A percentile compares a stretch with the other conserved stretches of the same genome.
Evolutionary conservation across 2,797 vertebrate genomes (phyloP).

Genomic region (Euthynnus affinis): DNA sequence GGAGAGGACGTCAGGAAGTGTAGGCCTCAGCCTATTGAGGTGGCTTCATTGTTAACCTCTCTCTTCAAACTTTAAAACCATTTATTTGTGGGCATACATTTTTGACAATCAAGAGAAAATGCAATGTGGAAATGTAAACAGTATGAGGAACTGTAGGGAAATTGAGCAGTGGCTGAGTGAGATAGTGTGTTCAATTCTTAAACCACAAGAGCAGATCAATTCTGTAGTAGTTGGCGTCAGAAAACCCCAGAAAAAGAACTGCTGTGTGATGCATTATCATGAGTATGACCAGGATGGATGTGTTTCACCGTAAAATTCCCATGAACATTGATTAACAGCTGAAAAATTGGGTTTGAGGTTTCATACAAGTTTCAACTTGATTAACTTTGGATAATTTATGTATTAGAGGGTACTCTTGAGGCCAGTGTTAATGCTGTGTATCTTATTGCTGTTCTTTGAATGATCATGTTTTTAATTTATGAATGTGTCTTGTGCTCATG

Average conservation of each 20-base stretch:
- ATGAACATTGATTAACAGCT: slow-evolving; percentile 55
- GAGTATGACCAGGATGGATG: slow-evolving; percentile 42
- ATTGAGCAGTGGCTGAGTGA: neutral
- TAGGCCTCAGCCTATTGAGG: too few relatives aligned
- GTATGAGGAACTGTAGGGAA: neutral
- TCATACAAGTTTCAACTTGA: slow-evolving; percentile 56
- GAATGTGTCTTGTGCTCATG: slow-evolving; percentile 29
- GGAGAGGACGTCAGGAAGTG: too few relatives aligned
- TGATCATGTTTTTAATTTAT: slow-evolving; percentile 45
- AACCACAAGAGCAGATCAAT: slow-evolving; percentile 13
- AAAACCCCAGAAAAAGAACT: slow-evolving; percentile 6
- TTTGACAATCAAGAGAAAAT: neutral
- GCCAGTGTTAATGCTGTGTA: slow-evolving; percentile 36
- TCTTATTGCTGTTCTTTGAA: slow-evolving; percentile 42
- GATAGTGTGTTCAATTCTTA: slow-evolving; percentile 12
- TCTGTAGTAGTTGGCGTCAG: slow-evolving; percentile 24
- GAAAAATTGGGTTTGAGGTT: slow-evolving; percentile 56
- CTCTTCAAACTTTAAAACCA: neutral
- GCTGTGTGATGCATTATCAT: slow-evolving; percentile 33
- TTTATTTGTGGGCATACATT: neutral
- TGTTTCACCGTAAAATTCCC: slow-evolving; percentile 56
- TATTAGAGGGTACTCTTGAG: slow-evolving; percentile 40
- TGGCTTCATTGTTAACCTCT: too few relatives aligned
- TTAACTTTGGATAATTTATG: slow-evolving; percentile 58
- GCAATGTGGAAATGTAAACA: neutral